A percentile compares a stretch with the other conserved stretches of the same genome.
Evolutionary conservation across 2,113 vertebrate genomes (phyloP).

Genomic region (Gobio gobio): DNA sequence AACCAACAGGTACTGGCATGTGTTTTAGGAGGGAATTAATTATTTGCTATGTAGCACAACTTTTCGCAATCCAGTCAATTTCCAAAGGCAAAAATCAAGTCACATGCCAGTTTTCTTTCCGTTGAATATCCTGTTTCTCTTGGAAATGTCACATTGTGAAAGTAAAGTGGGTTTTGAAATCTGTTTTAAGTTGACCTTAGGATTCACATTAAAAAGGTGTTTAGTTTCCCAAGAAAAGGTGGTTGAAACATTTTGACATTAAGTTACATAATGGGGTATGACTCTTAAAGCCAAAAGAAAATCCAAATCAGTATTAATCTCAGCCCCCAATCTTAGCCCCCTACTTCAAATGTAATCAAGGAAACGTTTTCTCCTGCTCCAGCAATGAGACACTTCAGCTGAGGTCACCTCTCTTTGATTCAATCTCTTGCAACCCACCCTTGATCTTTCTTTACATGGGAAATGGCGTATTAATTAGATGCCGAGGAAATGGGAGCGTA

Average conservation of each 20-base stretch:
- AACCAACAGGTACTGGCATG: background rate
- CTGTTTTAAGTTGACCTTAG: background rate
- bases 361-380: background rate
- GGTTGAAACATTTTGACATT: background rate
- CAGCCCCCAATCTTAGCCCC: background rate
- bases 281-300: background rate
- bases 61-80: background rate
- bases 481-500: constrained; percentile 48
- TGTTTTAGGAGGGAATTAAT: background rate
- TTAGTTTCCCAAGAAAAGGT: background rate
- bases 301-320: constrained; percentile 18
- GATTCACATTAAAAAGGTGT: background rate
- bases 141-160: too few relatives aligned
- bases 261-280: constrained; percentile 1
- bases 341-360: constrained; percentile 39
- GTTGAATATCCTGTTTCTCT: background rate
- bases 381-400: background rate
- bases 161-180: background rate
- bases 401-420: constrained; percentile 41
- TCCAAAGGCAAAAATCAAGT: background rate
- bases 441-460: constrained; percentile 34
- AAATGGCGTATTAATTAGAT: constrained; percentile 55
- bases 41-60: background rate
- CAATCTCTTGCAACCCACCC: constrained; percentile 36
- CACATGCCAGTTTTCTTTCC: background rate